phyloP scores from a whole-genome alignment of 2,113 vertebrate genomes.

The Pteruthius melanotis region DNA sequence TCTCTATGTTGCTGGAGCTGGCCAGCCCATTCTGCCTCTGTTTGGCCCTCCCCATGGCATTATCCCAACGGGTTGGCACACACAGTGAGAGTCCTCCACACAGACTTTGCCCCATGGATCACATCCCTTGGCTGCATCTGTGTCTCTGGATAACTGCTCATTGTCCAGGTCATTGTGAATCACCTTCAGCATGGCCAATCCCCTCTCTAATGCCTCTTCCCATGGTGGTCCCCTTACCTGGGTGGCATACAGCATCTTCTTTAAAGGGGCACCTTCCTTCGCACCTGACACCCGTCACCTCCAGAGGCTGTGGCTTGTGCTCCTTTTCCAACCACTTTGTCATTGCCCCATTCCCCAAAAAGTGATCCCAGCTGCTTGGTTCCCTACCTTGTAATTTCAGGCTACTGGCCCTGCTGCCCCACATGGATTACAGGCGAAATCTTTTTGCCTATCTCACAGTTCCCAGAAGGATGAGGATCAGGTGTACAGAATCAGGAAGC shows the following conservation, averaged over 20 bases:
- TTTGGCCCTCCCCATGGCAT: not conserved
- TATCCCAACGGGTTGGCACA: not conserved
- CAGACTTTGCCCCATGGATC: not conserved
- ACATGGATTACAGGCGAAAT: not conserved
- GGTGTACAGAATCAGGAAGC: not conserved
- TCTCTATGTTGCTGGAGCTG: not conserved
- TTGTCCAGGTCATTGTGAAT: not conserved
- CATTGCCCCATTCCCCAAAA: not conserved
- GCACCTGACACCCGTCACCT: not conserved
- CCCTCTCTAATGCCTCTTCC: not conserved
- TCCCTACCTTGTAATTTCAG: not conserved
- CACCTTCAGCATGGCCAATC: not conserved
- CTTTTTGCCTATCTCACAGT: not conserved
- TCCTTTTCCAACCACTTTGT: not conserved
- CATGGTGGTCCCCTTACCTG: not conserved
- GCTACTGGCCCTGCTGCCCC: not conserved
- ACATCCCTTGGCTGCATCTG: accelerated
- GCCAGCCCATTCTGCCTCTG: not conserved
- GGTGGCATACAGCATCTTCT: not conserved
- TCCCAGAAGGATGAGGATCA: too few relatives aligned
- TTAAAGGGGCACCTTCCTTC: too few relatives aligned
- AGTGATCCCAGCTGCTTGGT: not conserved
- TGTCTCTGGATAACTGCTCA: accelerated
- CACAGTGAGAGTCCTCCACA: not conserved
- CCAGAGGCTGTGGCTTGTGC: not conserved